Percentiles rank a stretch among this genome's conserved stretches.
phyloP scores from a whole-genome alignment of 2,797 vertebrate genomes.

The Arnoldichthys spilopterus region DNA sequence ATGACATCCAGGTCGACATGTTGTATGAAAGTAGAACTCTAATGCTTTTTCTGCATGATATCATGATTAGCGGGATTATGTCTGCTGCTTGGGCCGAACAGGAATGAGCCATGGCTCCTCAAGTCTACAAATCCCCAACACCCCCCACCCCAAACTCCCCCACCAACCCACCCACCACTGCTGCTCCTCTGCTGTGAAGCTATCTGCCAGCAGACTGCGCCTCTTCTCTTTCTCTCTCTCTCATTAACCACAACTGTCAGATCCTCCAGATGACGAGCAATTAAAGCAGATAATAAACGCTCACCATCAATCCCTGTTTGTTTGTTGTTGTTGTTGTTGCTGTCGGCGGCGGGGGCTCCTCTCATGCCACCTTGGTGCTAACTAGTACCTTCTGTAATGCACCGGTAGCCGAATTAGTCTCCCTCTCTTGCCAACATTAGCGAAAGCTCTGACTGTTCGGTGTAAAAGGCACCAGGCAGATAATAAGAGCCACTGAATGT shows the following conservation, averaged over 20 bases:
- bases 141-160: conserved; percentile 9
- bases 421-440: conserved; percentile 53
- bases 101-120: conserved; percentile 57
- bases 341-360: conserved; percentile 69
- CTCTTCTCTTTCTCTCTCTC: conserved; percentile 69
- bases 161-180: conserved; percentile 11
- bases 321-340: conserved; percentile 73
- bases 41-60: conserved; percentile 47
- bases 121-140: conserved; percentile 50
- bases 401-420: conserved; percentile 70
- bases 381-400: conserved; percentile 82
- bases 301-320: conserved; percentile 86
- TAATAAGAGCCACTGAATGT: conserved; percentile 77
- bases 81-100: conserved; percentile 59
- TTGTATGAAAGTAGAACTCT: conserved; percentile 60
- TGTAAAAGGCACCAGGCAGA: conserved; percentile 66
- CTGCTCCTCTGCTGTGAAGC: conserved; percentile 65
- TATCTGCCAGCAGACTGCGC: conserved; percentile 73
- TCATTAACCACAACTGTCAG: conserved; percentile 89
- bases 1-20: conserved; percentile 54
- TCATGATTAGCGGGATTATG: conserved; percentile 61
- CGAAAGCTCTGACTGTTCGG: conserved; percentile 72
- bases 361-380: conserved; percentile 81
- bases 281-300: conserved; percentile 88
- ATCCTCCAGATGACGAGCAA: conserved; percentile 87